phyloP scores from a whole-genome alignment of 2,888 invertebrate species.

The Parnassius apollo region DNA sequence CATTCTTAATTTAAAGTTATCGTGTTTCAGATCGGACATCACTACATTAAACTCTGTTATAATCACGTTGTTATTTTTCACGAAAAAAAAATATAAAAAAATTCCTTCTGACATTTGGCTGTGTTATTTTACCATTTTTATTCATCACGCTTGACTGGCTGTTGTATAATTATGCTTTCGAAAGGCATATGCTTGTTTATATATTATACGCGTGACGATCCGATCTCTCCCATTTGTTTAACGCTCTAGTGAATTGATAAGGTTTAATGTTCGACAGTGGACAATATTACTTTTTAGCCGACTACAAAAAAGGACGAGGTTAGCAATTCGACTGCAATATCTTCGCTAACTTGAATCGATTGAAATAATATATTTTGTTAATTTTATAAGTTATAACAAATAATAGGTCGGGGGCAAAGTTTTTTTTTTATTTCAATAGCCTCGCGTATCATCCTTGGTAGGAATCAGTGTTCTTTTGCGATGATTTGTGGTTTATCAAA shows the following conservation, averaged over 20 bases:
- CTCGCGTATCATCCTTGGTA: too few species aligned
- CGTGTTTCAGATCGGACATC: not conserved
- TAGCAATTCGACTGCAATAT: too few species aligned
- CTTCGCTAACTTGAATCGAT: too few species aligned
- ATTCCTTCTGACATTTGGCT: conserved; percentile 6
- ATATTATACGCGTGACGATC: conserved; percentile 5
- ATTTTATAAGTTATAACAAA: too few species aligned
- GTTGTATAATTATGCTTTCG: conserved; percentile 12
- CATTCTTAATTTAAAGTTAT: too few species aligned
- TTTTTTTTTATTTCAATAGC: too few species aligned
- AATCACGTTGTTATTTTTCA: not conserved
- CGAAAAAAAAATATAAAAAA: not conserved
- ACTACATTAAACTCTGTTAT: not conserved
- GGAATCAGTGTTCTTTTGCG: too few species aligned
- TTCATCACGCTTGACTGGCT: conserved; percentile 16
- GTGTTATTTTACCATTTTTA: conserved; percentile 16
- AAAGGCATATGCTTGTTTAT: conserved; percentile 8
- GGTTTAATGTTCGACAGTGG: not conserved
- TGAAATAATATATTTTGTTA: too few species aligned
- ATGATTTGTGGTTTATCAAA: too few species aligned
- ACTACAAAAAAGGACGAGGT: too few species aligned
- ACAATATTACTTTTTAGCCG: not conserved
- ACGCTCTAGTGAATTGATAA: conserved; percentile 1
- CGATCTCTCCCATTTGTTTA: conserved; percentile 4
- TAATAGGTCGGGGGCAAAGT: too few species aligned